Evolutionary conservation across 1,140 invertebrate genomes (phyloP).

Genomic region (Pogonognathellus flavescens): DNA sequence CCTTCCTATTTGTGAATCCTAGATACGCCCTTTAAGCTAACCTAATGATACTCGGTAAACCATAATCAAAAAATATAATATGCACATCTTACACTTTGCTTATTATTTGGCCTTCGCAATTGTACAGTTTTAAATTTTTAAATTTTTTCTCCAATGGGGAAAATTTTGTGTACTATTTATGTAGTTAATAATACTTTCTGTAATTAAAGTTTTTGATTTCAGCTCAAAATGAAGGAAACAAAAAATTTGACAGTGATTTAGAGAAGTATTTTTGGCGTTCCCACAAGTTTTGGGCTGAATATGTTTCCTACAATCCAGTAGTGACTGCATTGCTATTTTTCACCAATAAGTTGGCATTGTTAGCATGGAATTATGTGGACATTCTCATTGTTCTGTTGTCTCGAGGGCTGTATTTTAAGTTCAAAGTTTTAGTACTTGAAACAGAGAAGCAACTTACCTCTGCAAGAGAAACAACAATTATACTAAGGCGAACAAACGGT

Average conservation of each 20-base stretch:
- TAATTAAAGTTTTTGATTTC: background rate
- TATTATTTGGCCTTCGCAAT: too few relatives aligned
- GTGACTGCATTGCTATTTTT: background rate
- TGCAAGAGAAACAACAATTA: background rate
- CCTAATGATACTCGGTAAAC: too few relatives aligned
- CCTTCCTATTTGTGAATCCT: too few relatives aligned
- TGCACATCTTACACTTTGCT: too few relatives aligned
- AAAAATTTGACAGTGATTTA: background rate
- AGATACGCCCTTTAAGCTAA: too few relatives aligned
- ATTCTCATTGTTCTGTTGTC: slow-evolving; percentile 41
- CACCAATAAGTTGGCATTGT: slow-evolving; percentile 4
- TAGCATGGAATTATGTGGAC: slow-evolving; percentile 49
- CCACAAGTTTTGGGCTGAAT: slow-evolving; percentile 3
- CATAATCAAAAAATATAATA: too few relatives aligned
- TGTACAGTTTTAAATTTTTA: too few relatives aligned
- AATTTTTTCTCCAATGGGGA: too few relatives aligned
- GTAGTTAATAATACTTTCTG: too few relatives aligned
- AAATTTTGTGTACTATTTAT: too few relatives aligned
- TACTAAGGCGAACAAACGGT: background rate
- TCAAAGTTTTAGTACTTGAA: slow-evolving; percentile 49
- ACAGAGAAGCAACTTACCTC: slow-evolving; percentile 10
- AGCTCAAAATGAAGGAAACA: background rate
- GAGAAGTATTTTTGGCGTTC: slow-evolving; percentile 37
- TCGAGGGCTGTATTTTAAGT: slow-evolving; percentile 53
- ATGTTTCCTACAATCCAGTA: slow-evolving; percentile 25